These are phyloP conservation scores for Aeoliscus strigatus DNA, from an alignment of 2,797 vertebrate species.

Conservation along the genomic window DNA sequence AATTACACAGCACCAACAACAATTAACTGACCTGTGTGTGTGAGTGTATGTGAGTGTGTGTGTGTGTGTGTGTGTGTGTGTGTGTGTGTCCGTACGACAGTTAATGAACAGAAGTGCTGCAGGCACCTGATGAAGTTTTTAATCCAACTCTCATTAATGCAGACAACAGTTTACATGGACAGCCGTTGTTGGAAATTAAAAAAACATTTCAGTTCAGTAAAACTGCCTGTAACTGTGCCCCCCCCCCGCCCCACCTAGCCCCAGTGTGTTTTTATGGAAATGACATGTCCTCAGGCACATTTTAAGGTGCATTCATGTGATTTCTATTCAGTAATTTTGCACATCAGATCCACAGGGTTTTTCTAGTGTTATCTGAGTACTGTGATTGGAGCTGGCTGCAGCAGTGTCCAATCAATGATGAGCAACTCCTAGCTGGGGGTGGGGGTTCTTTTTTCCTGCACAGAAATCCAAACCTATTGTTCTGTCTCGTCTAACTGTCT, in stretches of 20 bases:
- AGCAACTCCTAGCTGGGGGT: slow-evolving; percentile 70
- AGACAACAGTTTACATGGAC: too few relatives aligned
- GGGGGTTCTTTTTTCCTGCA: slow-evolving; percentile 67
- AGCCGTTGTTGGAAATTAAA: slow-evolving; percentile 55
- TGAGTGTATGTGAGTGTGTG: neutral
- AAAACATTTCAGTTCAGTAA: slow-evolving; percentile 52
- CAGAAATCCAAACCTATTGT: slow-evolving; percentile 58
- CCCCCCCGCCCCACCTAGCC: slow-evolving; percentile 34
- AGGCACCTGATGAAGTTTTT: slow-evolving; percentile 38
- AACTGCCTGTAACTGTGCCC: slow-evolving; percentile 26
- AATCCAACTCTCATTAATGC: slow-evolving; percentile 41
- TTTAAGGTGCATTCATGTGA: slow-evolving; percentile 57
- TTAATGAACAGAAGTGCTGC: slow-evolving; percentile 61
- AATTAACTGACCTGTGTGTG: slow-evolving; percentile 47
- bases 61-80: slow-evolving; percentile 28
- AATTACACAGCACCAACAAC: slow-evolving; percentile 60
- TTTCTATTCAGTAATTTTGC: slow-evolving; percentile 33
- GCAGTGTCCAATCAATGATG: slow-evolving; percentile 70
- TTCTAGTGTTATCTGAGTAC: slow-evolving; percentile 66
- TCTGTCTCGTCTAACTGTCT: slow-evolving; percentile 57
- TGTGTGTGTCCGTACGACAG: slow-evolving; percentile 6
- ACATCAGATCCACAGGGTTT: slow-evolving; percentile 40
- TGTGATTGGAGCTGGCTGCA: slow-evolving; percentile 57
- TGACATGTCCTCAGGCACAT: slow-evolving; percentile 57
- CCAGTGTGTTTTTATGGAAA: slow-evolving; percentile 70